Base-by-base conservation (phyloP, 2,797 vertebrate genomes). In the Galago senegalensis region DNA sequence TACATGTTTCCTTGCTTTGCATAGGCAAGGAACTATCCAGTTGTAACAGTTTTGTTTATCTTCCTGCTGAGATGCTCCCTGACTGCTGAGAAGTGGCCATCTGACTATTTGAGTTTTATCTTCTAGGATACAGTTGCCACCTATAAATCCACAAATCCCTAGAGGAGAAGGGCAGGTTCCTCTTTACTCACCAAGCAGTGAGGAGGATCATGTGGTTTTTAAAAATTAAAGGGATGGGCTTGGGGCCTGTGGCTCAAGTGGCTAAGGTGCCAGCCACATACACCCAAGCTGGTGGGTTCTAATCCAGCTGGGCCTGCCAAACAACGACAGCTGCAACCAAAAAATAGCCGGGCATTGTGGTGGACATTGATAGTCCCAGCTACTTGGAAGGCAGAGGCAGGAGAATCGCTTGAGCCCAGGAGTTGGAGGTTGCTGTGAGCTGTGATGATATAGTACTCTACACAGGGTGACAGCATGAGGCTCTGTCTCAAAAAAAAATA, bases 1-100 rank as follows among this genome's bases (percentile, higher is more conserved):
- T 34, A 49, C 16, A 72, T 67, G 67, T 82, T 97, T 95, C 90
- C 84, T 87, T 61, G 70, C 75, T 95, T 97, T 85, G 81, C 72
- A 90, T 31, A 94, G 69, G 72, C 84, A 53, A 53, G 49, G 49
- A 53, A 53, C 49, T 53, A 14, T 53, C 72, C 46, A 63, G 20
- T 23, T 80, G 65, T 37, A 40, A 61, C 20, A 88, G 89, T 31
- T 70, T 16, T 93, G 67, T 89, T 96, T 93, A 67, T 90, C 87
- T 97, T 97, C 86, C 90, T 92, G 77, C 67, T 40, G 72, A 72
- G n/a, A 85, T 79, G 80, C 29, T 88, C 61, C 91, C 27, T 49
- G n/a, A 82, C 20, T 25, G 77, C 75, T 94, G 91, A 91, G 89
- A 93, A 96, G 58, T 20, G 61, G 89, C 65, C 46, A n/a, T 27